Evolutionary conservation across 2,888 invertebrate species (phyloP).

Genomic region (Omphaloscelis lunosa): DNA sequence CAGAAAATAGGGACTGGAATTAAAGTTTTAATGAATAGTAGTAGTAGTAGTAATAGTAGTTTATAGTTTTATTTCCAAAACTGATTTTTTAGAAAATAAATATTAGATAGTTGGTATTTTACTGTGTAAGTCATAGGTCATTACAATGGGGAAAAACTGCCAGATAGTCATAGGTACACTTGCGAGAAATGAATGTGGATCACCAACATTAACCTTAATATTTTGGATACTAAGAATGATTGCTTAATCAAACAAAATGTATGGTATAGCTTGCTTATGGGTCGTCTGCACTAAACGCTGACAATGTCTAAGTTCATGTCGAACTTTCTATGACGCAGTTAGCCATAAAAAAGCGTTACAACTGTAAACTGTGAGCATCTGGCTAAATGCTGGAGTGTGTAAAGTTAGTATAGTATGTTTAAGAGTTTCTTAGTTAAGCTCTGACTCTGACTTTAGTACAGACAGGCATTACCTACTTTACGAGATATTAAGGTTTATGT

Average conservation of each 20-base stretch:
- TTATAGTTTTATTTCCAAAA: background rate
- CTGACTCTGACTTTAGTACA: background rate
- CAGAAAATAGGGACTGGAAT: too few relatives aligned
- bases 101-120: background rate
- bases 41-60: too few relatives aligned
- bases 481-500: background rate
- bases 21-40: background rate
- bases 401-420: background rate
- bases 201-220: background rate
- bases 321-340: background rate
- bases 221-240: background rate
- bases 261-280: background rate
- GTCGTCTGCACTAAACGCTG: background rate
- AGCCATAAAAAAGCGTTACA: background rate
- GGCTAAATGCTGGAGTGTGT: background rate
- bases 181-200: background rate
- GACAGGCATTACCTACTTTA: background rate
- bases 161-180: background rate
- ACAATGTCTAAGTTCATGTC: background rate
- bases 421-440: background rate
- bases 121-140: background rate
- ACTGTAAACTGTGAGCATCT: background rate
- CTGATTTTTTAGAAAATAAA: background rate
- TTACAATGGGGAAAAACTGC: background rate
- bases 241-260: background rate